These are phyloP conservation scores for Malacoctenus gilli DNA, from an alignment of 2,797 vertebrate species.

Conservation along the genomic window DNA sequence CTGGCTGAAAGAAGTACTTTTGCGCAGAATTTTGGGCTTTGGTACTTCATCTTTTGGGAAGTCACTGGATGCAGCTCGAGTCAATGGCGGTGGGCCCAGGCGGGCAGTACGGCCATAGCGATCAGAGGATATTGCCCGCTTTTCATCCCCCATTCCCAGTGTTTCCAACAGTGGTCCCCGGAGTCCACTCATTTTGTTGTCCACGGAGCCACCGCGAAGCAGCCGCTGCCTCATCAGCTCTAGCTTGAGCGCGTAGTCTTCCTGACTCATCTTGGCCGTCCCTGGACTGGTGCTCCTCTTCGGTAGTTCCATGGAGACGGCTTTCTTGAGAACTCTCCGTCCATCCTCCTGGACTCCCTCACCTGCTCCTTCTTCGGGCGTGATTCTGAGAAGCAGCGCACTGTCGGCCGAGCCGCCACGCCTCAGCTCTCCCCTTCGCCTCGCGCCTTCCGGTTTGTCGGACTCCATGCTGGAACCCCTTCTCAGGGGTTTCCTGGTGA, in stretches of 20 bases:
- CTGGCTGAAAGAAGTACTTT: slow-evolving; percentile 96
- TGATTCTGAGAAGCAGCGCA: slow-evolving; percentile 86
- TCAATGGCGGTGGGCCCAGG: slow-evolving; percentile 81
- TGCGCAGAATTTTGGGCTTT: slow-evolving; percentile 87
- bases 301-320: slow-evolving; percentile 86
- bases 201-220: slow-evolving; percentile 86
- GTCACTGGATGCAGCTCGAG: slow-evolving; percentile 91
- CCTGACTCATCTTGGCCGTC: slow-evolving; percentile 85
- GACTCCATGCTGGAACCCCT: slow-evolving; percentile 91
- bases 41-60: slow-evolving; percentile 83
- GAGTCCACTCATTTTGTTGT: slow-evolving; percentile 94
- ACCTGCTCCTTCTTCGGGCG: slow-evolving; percentile 71
- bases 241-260: slow-evolving; percentile 91
- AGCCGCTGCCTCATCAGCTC: slow-evolving; percentile 94
- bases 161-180: slow-evolving; percentile 95
- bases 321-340: slow-evolving; percentile 87
- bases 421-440: slow-evolving; percentile 85
- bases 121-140: slow-evolving; percentile 70
- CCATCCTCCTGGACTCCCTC: slow-evolving; percentile 75
- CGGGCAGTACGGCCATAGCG: slow-evolving; percentile 77
- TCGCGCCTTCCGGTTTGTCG: slow-evolving; percentile 75
- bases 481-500: slow-evolving; percentile 82
- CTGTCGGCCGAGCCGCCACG: slow-evolving; percentile 95
- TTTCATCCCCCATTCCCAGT: slow-evolving; percentile 87
- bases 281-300: slow-evolving; percentile 87